Percentiles rank a stretch among this genome's conserved stretches.
Conservation (phyloP, 2,113 vertebrate genomes). For the Cricetomys ansorgei region DNA sequence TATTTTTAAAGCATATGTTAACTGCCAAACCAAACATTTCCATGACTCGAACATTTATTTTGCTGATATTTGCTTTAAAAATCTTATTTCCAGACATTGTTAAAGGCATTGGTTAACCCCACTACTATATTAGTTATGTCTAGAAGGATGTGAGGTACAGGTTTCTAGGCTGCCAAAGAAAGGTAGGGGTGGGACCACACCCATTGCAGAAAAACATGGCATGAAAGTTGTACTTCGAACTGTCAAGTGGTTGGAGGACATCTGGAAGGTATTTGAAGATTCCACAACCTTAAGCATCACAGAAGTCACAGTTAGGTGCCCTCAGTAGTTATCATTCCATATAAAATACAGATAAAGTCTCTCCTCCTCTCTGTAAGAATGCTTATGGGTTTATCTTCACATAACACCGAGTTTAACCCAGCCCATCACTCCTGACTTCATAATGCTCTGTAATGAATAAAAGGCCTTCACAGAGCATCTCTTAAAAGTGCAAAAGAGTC, state of each 20-base stretch:
- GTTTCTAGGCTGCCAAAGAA: not conserved
- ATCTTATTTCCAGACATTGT: not conserved
- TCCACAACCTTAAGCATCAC: not conserved
- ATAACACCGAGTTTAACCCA: not conserved
- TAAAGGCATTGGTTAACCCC: constrained; percentile 1
- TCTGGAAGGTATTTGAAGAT: not conserved
- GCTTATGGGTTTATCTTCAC: constrained; percentile 25
- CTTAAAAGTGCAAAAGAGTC: constrained; percentile 37
- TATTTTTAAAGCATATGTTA: not conserved
- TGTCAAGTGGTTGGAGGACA: not conserved
- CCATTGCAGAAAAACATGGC: not conserved
- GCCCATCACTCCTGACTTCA: constrained; percentile 21
- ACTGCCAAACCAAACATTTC: not conserved
- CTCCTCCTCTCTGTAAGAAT: not conserved
- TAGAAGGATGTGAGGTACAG: not conserved
- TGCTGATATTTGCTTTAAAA: constrained; percentile 22
- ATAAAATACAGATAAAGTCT: constrained; percentile 29
- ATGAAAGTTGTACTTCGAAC: not conserved
- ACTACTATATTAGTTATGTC: not conserved
- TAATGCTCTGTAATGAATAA: constrained; percentile 66
- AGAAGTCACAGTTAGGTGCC: not conserved
- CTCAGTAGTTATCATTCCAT: not conserved
- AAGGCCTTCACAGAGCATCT: constrained; percentile 42
- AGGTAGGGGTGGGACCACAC: not conserved
- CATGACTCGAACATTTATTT: not conserved